Evolutionary conservation across 2,113 vertebrate genomes (phyloP), one percentile per base, ranked within the genome.

Genomic region (Connochaetes taurinus): DNA sequence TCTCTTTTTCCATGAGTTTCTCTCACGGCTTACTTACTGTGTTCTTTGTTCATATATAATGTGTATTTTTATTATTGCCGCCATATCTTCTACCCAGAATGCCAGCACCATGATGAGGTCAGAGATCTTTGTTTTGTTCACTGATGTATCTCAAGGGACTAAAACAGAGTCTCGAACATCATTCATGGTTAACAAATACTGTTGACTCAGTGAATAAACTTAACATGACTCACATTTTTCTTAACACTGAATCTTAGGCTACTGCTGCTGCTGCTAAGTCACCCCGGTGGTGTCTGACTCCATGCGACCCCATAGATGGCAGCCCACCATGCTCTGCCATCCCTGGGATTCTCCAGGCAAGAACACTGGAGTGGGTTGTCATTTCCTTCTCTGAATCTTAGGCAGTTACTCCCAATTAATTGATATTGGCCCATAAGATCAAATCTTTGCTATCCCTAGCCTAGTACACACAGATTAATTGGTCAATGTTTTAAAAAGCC

Each of bases 291-390:
- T 62, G 29, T 62, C 60, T 0, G 29, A 62, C 60, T 62, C 60
- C 0, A 0, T 31, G 60, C 0, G 14, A 33, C 60, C 60, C 29
- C 29, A 33, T 3, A 62, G 60, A 62, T 0, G 1, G 60, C 29
- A 33, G 3, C 29, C 60, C 29, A 62, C 14, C 29, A 33, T 15
- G 29, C 14, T 62, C 29, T 62, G 14, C 60, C 60, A 62, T 62
- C 6, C 29, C 60, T 62, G 60, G 60, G 60, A 31, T 33, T 62
- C 60, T 62, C 6, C 60, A 62, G 60, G 60, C 29, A 33, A 62
- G 60, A 62, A 33, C 14, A 33, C 29, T 62, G 29, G 60, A 62
- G 60, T 33, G 29, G 29, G 14, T 7, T 62, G 60, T 33, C 60
- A 31, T 62, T 62, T 62, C 29, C 60, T 62, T 62, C 29, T 33